Base-by-base conservation (phyloP, 2,888 invertebrate species). In the Neelides folsomi region DNA sequence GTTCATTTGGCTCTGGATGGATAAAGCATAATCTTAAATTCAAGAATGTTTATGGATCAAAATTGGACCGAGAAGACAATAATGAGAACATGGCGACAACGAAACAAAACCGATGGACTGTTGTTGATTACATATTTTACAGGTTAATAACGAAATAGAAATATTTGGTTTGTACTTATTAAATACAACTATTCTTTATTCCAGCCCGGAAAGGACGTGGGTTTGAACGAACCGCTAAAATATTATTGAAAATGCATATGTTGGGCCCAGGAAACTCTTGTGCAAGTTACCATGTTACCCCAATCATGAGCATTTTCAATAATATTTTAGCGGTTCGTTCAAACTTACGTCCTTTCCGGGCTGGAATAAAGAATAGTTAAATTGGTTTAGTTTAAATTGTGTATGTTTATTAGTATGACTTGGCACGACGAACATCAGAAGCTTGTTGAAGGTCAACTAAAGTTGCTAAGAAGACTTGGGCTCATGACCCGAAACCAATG, bases 101-200 rank as follows among this genome's bases (percentile, higher is more conserved):
- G 0, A 78, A 75, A 68, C 92, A 92, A 66, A 72, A 79, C 47
- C 68, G 71, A 43, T 86, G 86, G 83, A 71, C 81, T 49, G 83
- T 81, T 0, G 92, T 94, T 0, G 94, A 95, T 72, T 93, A 92
- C 68, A 89, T 95, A 55, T 89, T 92, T 70, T 89, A 84, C 63
- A 81, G 80, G 78, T 80, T 71, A 54, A 60, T 69, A 1, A 34
- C 20, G 5, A 34, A 3, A 35, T 15, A 16, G 5, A 10, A 35
- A 40, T 19, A 9, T 19, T 7, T 19, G 6, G 34, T 38, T 27
- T 27, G 18, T 49, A 10, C 19, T 13, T 19, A 6, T 20, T 15
- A n/a, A 43, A 35, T 15, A 51, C 10, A 10, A 47, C 13, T 8
- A 13, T 20, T 59, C 66, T 66, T 18, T n/a, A n/a, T n/a, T n/a